A percentile compares a stretch with the other conserved stretches of the same genome.
Evolutionary conservation across 2,888 invertebrate genomes (phyloP).

Genomic region (Prostheceraeus crozeri): DNA sequence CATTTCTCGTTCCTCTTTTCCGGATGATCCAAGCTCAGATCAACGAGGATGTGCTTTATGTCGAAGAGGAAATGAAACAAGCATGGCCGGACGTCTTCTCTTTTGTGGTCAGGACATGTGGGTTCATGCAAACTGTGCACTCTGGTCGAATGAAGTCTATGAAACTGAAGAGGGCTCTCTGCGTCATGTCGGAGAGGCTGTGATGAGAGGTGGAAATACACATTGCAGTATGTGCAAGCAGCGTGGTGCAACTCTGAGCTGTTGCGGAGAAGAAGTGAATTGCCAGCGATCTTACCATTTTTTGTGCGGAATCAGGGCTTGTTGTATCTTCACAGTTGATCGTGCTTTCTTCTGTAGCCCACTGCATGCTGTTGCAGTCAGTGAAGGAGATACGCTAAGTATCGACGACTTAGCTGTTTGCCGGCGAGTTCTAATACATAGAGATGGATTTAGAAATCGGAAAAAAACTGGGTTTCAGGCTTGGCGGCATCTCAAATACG

Average conservation of each 20-base stretch:
- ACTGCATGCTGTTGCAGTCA: too few relatives aligned
- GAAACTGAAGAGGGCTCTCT: conserved; percentile 32
- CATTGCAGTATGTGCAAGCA: conserved; percentile 20
- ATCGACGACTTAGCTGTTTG: conserved; percentile 22
- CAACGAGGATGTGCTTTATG: conserved; percentile 18
- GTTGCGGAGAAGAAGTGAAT: conserved; percentile 12
- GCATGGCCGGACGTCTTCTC: conserved; percentile 32
- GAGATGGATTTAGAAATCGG: neutral
- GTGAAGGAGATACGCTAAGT: too few relatives aligned
- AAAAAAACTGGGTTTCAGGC: neutral
- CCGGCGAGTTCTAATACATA: conserved; percentile 12
- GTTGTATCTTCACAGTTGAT: too few relatives aligned
- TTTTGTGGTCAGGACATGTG: conserved; percentile 28
- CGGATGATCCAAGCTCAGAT: conserved; percentile 5
- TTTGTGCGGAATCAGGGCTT: too few relatives aligned
- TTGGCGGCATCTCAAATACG: neutral
- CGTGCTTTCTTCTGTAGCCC: too few relatives aligned
- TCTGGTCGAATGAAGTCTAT: conserved; percentile 35
- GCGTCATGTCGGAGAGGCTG: neutral
- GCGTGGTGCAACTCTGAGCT: conserved; percentile 28
- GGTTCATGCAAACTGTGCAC: conserved; percentile 38
- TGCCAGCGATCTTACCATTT: too few relatives aligned
- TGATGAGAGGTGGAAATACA: conserved; percentile 1
- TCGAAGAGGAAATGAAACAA: conserved; percentile 5
- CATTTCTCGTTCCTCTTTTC: too few relatives aligned